Evolutionary conservation across 2,113 vertebrate genomes (phyloP).

Genomic region (Sphaerodactylus townsendi): DNA sequence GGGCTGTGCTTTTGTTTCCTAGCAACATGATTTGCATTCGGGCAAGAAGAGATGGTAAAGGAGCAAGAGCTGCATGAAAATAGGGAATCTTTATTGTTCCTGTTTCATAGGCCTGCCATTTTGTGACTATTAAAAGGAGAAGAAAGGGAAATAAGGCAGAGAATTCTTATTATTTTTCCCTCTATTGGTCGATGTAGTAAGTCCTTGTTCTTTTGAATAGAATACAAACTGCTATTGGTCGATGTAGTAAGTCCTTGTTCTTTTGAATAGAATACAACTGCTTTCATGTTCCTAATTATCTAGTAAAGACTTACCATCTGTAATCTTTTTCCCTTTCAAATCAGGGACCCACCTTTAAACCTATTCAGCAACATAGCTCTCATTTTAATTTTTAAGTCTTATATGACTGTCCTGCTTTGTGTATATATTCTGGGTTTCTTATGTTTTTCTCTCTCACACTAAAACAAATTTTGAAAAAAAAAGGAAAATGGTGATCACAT

Average conservation of each 20-base stretch:
- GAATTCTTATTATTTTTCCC: not conserved
- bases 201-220: not conserved
- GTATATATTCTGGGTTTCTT: not conserved
- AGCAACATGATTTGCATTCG: slow-evolving; percentile 16
- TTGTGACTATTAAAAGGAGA: not conserved
- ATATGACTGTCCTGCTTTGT: not conserved
- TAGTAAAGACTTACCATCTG: not conserved
- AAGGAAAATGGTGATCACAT: too few species aligned
- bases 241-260: not conserved
- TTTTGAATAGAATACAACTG: not conserved
- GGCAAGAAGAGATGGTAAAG: slow-evolving; percentile 25
- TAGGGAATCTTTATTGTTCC: slow-evolving; percentile 1
- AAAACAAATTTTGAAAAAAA: not conserved
- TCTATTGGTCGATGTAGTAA: not conserved
- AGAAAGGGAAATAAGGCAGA: not conserved
- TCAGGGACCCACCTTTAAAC: not conserved
- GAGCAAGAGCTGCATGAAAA: not conserved
- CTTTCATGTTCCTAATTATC: not conserved
- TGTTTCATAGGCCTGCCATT: not conserved
- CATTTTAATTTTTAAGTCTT: not conserved
- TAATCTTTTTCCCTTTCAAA: not conserved
- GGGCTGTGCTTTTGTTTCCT: slow-evolving; percentile 39
- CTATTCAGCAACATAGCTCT: not conserved
- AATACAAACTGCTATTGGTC: not conserved
- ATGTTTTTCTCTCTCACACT: not conserved